Evolutionary conservation across 2,888 invertebrate species (phyloP).

Genomic region (Limulus polyphemus): DNA sequence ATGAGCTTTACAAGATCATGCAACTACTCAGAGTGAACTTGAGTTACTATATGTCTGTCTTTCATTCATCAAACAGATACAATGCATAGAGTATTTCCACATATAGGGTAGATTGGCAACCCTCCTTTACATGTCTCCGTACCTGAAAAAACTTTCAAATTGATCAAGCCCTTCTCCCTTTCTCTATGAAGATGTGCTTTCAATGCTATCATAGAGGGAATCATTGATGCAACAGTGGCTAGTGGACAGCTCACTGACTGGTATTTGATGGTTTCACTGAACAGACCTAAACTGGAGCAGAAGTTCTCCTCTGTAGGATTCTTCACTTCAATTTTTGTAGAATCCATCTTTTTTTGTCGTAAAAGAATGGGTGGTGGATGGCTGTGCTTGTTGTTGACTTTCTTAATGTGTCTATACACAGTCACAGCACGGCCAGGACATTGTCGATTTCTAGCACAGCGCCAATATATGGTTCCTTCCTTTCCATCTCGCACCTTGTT

Average conservation of each 20-base stretch:
- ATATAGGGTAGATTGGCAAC: constrained; percentile 6
- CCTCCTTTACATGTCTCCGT: constrained; percentile 12
- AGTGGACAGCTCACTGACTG: constrained; percentile 26
- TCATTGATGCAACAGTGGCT: constrained; percentile 23
- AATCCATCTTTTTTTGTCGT: constrained; percentile 20
- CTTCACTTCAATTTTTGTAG: constrained; percentile 23
- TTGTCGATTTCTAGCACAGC: constrained; percentile 28
- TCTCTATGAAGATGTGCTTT: constrained; percentile 12
- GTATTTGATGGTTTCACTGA: constrained; percentile 28
- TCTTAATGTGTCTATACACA: constrained; percentile 29
- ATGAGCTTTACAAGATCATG: no score
- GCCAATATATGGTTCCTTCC: constrained; percentile 30
- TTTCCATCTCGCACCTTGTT: constrained; percentile 29
- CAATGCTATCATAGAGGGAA: constrained; percentile 20
- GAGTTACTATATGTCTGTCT: no score
- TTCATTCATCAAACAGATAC: no score
- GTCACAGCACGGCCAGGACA: constrained; percentile 30
- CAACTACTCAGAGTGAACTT: no score
- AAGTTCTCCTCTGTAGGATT: constrained; percentile 17
- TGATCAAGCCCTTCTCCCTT: not conserved
- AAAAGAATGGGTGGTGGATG: constrained; percentile 27
- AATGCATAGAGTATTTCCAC: no score
- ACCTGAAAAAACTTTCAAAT: no score
- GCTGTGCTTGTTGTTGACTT: constrained; percentile 29
- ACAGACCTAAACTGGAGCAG: constrained; percentile 5